Conservation (phyloP, 2,888 invertebrate species). For the Subacronicta megacephala region DNA sequence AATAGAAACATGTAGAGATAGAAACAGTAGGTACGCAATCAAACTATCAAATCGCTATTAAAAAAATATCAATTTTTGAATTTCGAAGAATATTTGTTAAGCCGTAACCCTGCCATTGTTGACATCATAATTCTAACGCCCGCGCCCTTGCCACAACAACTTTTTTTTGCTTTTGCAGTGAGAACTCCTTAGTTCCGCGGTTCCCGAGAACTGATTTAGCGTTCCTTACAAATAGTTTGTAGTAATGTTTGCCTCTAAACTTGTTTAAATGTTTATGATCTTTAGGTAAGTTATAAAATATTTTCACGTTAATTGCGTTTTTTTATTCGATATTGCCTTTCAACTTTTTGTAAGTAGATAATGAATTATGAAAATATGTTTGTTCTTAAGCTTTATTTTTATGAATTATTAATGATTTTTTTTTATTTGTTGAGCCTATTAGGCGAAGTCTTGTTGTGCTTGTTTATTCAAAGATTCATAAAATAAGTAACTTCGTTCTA, state of each 20-base stretch:
- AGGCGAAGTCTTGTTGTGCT: too few species aligned
- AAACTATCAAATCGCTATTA: too few species aligned
- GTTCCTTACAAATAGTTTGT: slow-evolving; percentile 37
- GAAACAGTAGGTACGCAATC: slow-evolving; percentile 22
- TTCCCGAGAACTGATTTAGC: slow-evolving; percentile 42
- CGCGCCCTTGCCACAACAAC: slow-evolving; percentile 41
- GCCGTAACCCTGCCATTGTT: slow-evolving; percentile 39
- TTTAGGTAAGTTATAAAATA: slow-evolving; percentile 6
- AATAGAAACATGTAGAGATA: neutral
- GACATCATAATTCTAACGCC: slow-evolving; percentile 55
- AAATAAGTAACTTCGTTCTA: too few species aligned
- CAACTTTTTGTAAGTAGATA: too few species aligned
- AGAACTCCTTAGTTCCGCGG: slow-evolving; percentile 41
- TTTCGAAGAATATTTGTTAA: slow-evolving; percentile 37
- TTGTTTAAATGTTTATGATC: slow-evolving; percentile 15
- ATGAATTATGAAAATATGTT: too few species aligned
- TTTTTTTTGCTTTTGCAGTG: slow-evolving; percentile 34
- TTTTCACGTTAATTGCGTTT: neutral
- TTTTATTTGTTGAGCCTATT: too few species aligned
- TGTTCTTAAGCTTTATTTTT: too few species aligned
- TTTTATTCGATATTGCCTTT: too few species aligned
- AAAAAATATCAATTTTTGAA: slow-evolving; percentile 3
- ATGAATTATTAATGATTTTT: too few species aligned
- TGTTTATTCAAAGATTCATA: too few species aligned
- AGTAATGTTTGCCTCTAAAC: slow-evolving; percentile 27